phyloP scores from a whole-genome alignment of 2,113 vertebrate species.

The Anseranas semipalmata region DNA sequence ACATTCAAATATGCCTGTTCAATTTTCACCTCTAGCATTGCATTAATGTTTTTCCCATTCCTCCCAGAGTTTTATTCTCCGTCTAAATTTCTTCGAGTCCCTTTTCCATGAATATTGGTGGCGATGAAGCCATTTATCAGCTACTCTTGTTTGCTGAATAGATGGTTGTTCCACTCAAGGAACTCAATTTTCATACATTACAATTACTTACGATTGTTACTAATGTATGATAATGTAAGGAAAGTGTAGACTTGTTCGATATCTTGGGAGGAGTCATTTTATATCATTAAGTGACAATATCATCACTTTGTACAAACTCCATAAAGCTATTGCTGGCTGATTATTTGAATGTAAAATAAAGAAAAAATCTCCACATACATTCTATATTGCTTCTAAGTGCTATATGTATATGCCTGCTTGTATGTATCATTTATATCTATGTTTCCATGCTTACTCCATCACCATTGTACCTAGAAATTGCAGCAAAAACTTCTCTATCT shows the following conservation, averaged over 20 bases:
- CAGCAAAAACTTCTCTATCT: neutral
- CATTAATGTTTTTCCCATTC: neutral
- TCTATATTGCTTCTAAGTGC: neutral
- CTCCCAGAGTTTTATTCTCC: neutral
- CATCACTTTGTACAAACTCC: neutral
- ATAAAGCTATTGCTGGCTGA: neutral
- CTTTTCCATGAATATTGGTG: neutral
- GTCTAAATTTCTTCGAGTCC: neutral
- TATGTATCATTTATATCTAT: neutral
- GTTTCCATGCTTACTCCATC: neutral
- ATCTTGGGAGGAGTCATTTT: conserved; percentile 19
- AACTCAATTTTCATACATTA: conserved; percentile 35
- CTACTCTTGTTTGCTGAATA: neutral
- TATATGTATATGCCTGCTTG: neutral
- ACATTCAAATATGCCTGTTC: neutral
- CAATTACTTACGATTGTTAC: conserved; percentile 17
- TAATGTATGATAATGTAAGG: conserved; percentile 5
- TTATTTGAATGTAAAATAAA: neutral
- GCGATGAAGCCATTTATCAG: neutral
- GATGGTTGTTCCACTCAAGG: neutral
- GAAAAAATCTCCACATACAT: accelerated
- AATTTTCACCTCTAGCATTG: neutral
- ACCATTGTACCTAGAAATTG: neutral
- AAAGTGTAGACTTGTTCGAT: neutral
- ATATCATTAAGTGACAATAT: conserved; percentile 5